Evolutionary conservation across 2,113 vertebrate genomes (phyloP).

Genomic region (Leucosticte australis): DNA sequence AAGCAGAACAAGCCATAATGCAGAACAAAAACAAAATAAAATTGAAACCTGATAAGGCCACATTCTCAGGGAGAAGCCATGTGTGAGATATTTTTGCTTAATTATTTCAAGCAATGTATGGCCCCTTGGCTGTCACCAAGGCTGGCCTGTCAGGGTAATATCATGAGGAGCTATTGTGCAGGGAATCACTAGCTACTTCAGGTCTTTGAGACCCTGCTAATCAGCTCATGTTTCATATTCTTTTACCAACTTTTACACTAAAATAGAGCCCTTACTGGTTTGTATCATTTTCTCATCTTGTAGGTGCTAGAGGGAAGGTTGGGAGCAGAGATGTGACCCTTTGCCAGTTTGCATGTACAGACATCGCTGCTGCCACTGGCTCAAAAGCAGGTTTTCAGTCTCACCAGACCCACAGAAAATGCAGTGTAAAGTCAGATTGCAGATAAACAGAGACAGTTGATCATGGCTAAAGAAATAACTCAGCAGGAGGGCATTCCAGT

Average conservation of each 20-base stretch:
- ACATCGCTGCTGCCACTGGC: background rate
- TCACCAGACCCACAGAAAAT: background rate
- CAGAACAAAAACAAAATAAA: conserved; percentile 53
- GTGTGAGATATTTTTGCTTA: conserved; percentile 60
- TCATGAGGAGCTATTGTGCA: background rate
- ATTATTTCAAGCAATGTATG: conserved; percentile 63
- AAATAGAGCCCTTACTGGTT: conserved; percentile 2
- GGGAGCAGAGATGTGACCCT: background rate
- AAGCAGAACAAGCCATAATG: conserved; percentile 6
- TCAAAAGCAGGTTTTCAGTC: background rate
- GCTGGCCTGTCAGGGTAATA: conserved; percentile 16
- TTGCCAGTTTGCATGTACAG: background rate
- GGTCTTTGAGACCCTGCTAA: conserved; percentile 9
- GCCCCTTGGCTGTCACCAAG: conserved; percentile 50
- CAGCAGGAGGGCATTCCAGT: conserved; percentile 76
- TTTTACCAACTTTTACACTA: background rate
- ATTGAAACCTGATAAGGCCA: conserved; percentile 47
- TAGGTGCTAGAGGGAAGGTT: background rate
- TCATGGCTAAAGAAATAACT: conserved; percentile 53
- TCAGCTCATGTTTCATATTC: conserved; percentile 31
- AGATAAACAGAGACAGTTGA: conserved; percentile 24
- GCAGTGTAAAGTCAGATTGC: background rate
- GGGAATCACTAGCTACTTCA: background rate
- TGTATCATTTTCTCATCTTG: background rate
- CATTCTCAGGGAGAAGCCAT: conserved; percentile 63